Percentiles rank a stretch among this genome's conserved stretches.
Evolutionary conservation across 2,888 invertebrate genomes (phyloP).

Genomic region (Euproctis similis): DNA sequence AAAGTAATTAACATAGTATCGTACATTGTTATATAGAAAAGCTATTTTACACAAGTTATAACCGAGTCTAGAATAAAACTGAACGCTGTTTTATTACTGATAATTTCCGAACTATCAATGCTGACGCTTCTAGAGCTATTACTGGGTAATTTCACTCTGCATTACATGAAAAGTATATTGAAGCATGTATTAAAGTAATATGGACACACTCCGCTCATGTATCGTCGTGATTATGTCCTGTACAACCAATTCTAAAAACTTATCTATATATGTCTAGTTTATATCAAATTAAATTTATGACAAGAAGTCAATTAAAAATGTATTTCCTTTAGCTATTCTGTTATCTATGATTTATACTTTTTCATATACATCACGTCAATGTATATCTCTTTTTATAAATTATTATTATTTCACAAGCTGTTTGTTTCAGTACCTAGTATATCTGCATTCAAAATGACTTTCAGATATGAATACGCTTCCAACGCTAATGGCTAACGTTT

Average conservation of each 20-base stretch:
- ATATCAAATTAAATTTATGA: constrained; percentile 26
- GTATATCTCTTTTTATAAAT: too few species aligned
- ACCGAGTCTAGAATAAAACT: constrained; percentile 60
- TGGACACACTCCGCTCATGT: constrained; percentile 60
- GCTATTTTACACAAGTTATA: constrained; percentile 50
- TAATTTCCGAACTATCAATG: constrained; percentile 72
- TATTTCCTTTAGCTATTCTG: too few species aligned
- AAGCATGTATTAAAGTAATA: constrained; percentile 54
- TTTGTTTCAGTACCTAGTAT: too few species aligned
- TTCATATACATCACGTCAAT: too few species aligned
- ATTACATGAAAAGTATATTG: constrained; percentile 57
- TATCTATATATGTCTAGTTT: constrained; percentile 29
- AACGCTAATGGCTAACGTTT: too few species aligned
- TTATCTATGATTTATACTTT: too few species aligned
- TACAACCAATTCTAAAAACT: constrained; percentile 29
- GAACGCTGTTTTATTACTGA: constrained; percentile 64
- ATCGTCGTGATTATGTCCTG: constrained; percentile 42
- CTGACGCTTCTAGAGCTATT: constrained; percentile 61
- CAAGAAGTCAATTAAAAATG: too few species aligned
- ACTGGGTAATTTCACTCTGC: constrained; percentile 61
- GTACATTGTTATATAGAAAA: constrained; percentile 33
- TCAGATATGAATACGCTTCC: too few species aligned
- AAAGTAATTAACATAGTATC: constrained; percentile 35
- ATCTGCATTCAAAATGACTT: too few species aligned
- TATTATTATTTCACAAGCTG: too few species aligned